These are phyloP conservation scores for Drosophila austrosaltans DNA, from an alignment of 2,888 invertebrate species.

Conservation along the genomic window DNA sequence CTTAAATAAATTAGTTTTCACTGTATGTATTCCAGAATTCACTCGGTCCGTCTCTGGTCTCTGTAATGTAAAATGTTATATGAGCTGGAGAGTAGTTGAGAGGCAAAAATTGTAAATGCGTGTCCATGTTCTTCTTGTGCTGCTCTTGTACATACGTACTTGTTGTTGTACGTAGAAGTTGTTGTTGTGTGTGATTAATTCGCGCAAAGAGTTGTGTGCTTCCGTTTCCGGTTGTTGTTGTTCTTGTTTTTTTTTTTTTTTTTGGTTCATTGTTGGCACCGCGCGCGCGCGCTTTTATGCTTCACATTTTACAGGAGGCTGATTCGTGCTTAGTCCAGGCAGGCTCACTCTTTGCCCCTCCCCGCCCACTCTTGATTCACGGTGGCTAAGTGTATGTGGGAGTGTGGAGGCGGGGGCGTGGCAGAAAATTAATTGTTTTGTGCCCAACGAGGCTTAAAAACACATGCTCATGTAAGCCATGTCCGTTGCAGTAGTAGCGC, in stretches of 20 bases:
- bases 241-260: slow-evolving; percentile 17
- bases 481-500: slow-evolving; percentile 67
- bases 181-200: slow-evolving; percentile 76
- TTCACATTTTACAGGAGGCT: slow-evolving; percentile 79
- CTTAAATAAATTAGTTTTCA: not conserved
- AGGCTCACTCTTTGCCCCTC: not conserved
- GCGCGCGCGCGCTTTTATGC: slow-evolving; percentile 61
- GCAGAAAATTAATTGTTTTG: slow-evolving; percentile 78
- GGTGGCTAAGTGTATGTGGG: not conserved
- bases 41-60: not conserved
- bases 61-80: slow-evolving; percentile 37
- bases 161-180: slow-evolving; percentile 29
- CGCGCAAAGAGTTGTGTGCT: slow-evolving; percentile 80
- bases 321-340: slow-evolving; percentile 52
- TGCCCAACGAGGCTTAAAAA: slow-evolving; percentile 80
- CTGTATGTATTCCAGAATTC: not conserved
- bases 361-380: slow-evolving; percentile 5
- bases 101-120: slow-evolving; percentile 45
- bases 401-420: slow-evolving; percentile 62
- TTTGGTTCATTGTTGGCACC: slow-evolving; percentile 18
- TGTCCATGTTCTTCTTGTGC: slow-evolving; percentile 46
- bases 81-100: slow-evolving; percentile 30
- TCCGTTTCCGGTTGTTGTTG: slow-evolving; percentile 72
- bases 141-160: slow-evolving; percentile 33
- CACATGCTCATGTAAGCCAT: slow-evolving; percentile 79